Conservation (phyloP, 2,888 invertebrate species). For the Watsonalla cultraria region DNA sequence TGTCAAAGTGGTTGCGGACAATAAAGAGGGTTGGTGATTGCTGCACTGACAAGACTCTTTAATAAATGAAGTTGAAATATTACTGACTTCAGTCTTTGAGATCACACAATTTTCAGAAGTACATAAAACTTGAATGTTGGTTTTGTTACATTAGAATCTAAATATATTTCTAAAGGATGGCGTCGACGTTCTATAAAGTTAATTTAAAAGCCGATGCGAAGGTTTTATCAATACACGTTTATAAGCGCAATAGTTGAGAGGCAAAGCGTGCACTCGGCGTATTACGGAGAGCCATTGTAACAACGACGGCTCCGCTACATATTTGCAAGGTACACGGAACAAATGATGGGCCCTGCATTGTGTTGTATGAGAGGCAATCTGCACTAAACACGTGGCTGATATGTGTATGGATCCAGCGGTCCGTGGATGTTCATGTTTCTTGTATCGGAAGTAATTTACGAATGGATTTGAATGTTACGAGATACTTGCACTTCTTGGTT, state of each 20-base stretch:
- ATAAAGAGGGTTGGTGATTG: no score
- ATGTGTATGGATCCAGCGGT: background rate
- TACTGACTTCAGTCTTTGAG: no score
- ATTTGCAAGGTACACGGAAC: conserved; percentile 32
- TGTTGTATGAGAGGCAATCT: conserved; percentile 36
- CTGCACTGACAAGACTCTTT: no score
- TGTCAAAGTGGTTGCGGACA: no score
- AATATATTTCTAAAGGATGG: no score
- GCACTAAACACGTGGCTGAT: conserved; percentile 27
- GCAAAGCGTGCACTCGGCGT: conserved; percentile 36
- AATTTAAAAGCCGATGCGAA: background rate
- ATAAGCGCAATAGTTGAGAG: conserved; percentile 10
- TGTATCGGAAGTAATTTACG: background rate
- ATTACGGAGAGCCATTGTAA: conserved; percentile 36
- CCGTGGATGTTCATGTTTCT: background rate
- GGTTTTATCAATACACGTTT: background rate
- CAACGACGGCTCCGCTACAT: conserved; percentile 24
- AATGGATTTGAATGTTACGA: background rate
- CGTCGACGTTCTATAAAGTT: background rate
- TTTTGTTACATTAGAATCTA: no score
- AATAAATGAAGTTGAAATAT: no score
- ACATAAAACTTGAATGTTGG: no score
- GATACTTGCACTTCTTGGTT: background rate
- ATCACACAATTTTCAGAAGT: no score
- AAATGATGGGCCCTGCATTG: conserved; percentile 51